Conservation (phyloP, 2,888 invertebrate species). For the Ptychoptera contaminata region DNA sequence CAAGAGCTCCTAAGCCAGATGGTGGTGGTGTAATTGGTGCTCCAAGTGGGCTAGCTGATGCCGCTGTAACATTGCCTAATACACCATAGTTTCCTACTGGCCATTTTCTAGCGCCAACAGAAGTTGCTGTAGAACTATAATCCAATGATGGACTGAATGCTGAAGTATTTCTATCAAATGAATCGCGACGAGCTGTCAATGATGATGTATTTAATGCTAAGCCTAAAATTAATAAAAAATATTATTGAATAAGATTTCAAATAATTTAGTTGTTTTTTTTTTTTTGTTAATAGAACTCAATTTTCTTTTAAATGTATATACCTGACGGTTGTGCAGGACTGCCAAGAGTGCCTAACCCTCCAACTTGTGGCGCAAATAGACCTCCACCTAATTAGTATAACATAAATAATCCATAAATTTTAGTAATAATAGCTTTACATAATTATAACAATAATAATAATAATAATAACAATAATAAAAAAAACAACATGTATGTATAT, state of each 20-base stretch:
- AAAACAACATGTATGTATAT: background rate
- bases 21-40: constrained; percentile 44
- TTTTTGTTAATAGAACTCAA: too few relatives aligned
- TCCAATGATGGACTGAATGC: constrained; percentile 61
- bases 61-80: constrained; percentile 21
- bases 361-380: constrained; percentile 31
- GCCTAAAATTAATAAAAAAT: constrained; percentile 26
- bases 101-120: constrained; percentile 34
- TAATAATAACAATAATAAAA: too few relatives aligned
- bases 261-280: too few relatives aligned
- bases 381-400: constrained; percentile 18
- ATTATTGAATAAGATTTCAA: too few relatives aligned
- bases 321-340: constrained; percentile 23
- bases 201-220: constrained; percentile 46
- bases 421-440: too few relatives aligned
- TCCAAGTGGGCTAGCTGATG: constrained; percentile 37
- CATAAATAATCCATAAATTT: too few relatives aligned
- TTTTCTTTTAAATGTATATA: too few relatives aligned
- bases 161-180: constrained; percentile 61
- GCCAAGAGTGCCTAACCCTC: constrained; percentile 33
- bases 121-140: constrained; percentile 36
- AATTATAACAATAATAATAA: too few relatives aligned
- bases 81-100: constrained; percentile 29
- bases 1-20: constrained; percentile 45
- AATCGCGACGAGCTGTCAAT: constrained; percentile 56